Percentiles rank a stretch among this genome's conserved stretches.
phyloP scores from a whole-genome alignment of 2,797 vertebrate genomes.

The Euthynnus affinis region DNA sequence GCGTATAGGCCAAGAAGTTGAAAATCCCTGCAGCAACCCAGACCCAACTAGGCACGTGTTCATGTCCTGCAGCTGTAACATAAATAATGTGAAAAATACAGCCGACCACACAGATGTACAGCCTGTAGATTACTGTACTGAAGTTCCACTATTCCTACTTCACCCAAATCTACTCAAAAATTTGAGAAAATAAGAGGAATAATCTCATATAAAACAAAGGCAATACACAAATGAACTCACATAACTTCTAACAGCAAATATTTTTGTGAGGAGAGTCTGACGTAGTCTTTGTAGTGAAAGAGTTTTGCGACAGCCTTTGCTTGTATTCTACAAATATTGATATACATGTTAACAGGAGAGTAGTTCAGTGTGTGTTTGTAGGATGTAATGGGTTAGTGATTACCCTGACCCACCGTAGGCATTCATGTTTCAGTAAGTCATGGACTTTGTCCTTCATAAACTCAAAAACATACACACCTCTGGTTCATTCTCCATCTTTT shows the following conservation, averaged over 20 bases:
- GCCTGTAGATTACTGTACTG: neutral
- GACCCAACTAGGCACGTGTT: constrained; percentile 92
- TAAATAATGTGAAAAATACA: constrained; percentile 55
- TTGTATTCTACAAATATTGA: neutral
- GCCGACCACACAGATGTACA: constrained; percentile 3
- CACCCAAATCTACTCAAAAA: neutral
- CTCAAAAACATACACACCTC: neutral
- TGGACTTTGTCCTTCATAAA: constrained; percentile 71
- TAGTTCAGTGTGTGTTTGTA: neutral
- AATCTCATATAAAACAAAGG: neutral
- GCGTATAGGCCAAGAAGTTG: constrained; percentile 96
- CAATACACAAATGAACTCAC: neutral
- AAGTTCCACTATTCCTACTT: neutral
- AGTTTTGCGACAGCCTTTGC: neutral
- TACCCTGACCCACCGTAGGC: neutral
- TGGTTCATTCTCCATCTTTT: neutral
- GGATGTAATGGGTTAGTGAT: constrained; percentile 39
- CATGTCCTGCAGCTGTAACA: constrained; percentile 80
- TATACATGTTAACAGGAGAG: neutral
- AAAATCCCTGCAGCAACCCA: constrained; percentile 96
- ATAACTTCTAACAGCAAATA: neutral
- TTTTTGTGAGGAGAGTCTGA: neutral
- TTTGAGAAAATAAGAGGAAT: too few relatives aligned
- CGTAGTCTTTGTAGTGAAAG: neutral
- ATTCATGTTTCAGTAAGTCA: neutral